Base-by-base conservation (phyloP, 2,113 vertebrate genomes). In the Eleginops maclovinus region DNA sequence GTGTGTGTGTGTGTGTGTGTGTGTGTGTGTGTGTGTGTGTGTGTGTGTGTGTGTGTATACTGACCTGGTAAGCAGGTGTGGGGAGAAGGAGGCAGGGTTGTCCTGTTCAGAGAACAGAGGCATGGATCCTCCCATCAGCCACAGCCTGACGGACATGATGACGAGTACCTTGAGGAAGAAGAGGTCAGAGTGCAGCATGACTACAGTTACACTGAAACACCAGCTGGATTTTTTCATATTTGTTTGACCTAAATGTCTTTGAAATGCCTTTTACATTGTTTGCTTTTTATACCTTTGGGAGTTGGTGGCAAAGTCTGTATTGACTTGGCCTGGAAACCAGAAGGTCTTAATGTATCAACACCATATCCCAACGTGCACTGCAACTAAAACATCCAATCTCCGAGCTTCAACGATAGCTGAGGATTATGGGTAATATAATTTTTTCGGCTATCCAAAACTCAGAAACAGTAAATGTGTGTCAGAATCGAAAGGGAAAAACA, bases 61-160 rank as follows among this genome's bases (percentile, higher is more conserved):
- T 80, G 26, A 98, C 98, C 98, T 99, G 0, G 97, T 99, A 53
- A 99, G 95, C 43, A 98, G 87, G 78, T 96, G 92, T 0, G 97
- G 96, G 0, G 97, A 98, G 93, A 99, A 99, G 2, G 98, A 99
- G 65, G 98, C 96, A 14, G 98, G 98, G 83, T 99, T 99, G 93
- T 99, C 98, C 88, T 99, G 98, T 84, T 99, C 98, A 0, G 98
- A 98, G 86, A 99, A 99, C 71, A 98, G 96, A 0, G 98, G 98
- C 97, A 99, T 98, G 69, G 97, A 98, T 36, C 97, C 98, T 77
- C 97, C 98, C 98, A 99, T 99, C 71, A 99, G 95, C 96, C 97
- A 97, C 79, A 99, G 91, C 51, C 98, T 94, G 87, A 97, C 94
- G 44, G 93, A 97, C 90, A 99, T 88, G 90, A 98, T 90, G 0